Base-by-base conservation (phyloP, 2,113 vertebrate species). In the Xiphophorus couchianus region DNA sequence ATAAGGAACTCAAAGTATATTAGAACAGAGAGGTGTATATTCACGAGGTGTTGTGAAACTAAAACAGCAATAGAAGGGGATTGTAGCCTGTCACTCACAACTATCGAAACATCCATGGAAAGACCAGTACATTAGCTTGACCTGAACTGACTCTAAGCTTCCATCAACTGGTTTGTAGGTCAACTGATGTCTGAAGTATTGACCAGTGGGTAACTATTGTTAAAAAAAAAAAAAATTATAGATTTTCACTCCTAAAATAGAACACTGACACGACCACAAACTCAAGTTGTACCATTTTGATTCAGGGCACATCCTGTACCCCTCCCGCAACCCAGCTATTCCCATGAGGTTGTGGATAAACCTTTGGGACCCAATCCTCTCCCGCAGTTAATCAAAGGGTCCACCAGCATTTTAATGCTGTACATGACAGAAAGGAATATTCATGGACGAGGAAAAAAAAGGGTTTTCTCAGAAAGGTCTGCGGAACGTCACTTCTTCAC, bases 181-280 rank as follows among this genome's bases (percentile, higher is more conserved):
- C 66, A 68, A 84, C 31, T 82, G 71, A 69, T 78, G 67, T 81
- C 80, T 65, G 14, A 81, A 77, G 48, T 70, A 84, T 86, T 77
- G 82, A 89, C 58, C 58, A 68, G 30, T 85, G 72, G 72, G 44
- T 22, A 35, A 60, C 62, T 83, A 60, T 84, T 73, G 73, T 66
- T 61, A 72, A 66, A 58, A 51, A 51, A 17, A 17, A 33, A 8
- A 37, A 79, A 61, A 84, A 87, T 90, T 85, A 92, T 91, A 29
- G 31, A 69, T 66, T 70, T 19, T 19, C 44, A 22, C 33, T 74
- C 68, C 60, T 67, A 77, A 90, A 86, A 86, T 89, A 88, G 84
- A 82, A 31, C 66, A 69, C 22, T 15, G 27, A 17, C 58, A 30
- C 67, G 73, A 35, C 51, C 37, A 60, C 48, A 28, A 63, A 77